Conservation (phyloP, 2,888 invertebrate genomes). For the Campopleginae sp. region DNA sequence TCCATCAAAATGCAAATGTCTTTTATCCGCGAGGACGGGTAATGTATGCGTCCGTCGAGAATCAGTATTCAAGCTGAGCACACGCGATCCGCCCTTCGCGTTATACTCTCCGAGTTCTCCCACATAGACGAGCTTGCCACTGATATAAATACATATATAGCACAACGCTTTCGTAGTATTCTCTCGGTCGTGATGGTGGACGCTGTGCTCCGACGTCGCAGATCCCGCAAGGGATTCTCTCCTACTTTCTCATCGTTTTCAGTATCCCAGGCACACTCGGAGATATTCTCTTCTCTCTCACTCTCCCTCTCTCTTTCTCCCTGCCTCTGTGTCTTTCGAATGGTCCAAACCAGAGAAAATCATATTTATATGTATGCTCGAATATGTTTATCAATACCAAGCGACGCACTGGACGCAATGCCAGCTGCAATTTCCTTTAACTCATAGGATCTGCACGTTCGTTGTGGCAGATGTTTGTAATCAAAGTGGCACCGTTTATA, state of each 20-base stretch:
- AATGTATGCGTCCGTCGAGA: constrained; percentile 81
- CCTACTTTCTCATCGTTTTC: constrained; percentile 39
- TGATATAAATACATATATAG: constrained; percentile 27
- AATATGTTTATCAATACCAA: not conserved
- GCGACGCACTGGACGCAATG: not conserved
- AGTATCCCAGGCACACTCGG: constrained; percentile 32
- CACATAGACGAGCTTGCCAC: constrained; percentile 1
- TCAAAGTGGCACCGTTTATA: not conserved
- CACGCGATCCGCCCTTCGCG: constrained; percentile 77
- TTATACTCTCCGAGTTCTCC: constrained; percentile 70
- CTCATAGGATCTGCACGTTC: not conserved
- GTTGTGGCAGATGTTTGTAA: not conserved
- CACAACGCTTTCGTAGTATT: constrained; percentile 39
- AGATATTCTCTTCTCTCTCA: constrained; percentile 8
- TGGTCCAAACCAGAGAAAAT: constrained; percentile 15
- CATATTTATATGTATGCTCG: constrained; percentile 11
- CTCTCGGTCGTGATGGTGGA: constrained; percentile 44
- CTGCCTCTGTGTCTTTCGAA: constrained; percentile 22
- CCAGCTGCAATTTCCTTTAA: not conserved
- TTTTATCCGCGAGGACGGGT: constrained; percentile 78
- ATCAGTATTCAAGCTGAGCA: constrained; percentile 80
- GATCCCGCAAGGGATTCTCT: constrained; percentile 53
- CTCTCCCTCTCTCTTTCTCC: not conserved
- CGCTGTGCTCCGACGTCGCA: constrained; percentile 52
- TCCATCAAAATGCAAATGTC: constrained; percentile 82